Conservation (phyloP, 2,113 vertebrate genomes). For the Eira barbara region DNA sequence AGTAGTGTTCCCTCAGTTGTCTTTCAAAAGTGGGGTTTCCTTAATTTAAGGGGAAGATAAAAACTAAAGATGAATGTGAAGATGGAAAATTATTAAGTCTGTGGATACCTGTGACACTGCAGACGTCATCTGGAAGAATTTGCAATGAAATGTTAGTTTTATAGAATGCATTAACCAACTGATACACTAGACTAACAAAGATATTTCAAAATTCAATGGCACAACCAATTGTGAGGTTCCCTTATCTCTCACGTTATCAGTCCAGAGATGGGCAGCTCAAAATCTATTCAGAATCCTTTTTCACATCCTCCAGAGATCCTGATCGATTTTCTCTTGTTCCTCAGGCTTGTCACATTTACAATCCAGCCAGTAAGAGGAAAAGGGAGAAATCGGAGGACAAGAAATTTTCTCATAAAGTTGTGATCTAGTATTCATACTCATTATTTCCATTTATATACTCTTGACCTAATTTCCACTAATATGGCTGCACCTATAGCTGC, state of each 20-base stretch:
- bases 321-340: too few species aligned
- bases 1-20: not conserved
- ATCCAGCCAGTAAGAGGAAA: not conserved
- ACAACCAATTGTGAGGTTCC: not conserved
- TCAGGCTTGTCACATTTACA: not conserved
- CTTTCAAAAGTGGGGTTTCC: not conserved
- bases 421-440: not conserved
- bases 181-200: not conserved
- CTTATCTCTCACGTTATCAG: not conserved
- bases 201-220: not conserved
- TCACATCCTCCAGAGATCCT: not conserved
- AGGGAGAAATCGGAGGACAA: not conserved
- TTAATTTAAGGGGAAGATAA: not conserved
- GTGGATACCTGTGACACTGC: not conserved
- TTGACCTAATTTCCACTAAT: not conserved
- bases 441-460: not conserved
- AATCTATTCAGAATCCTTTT: not conserved
- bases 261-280: not conserved
- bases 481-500: not conserved
- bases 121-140: not conserved
- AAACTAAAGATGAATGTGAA: not conserved
- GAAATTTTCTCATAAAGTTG: not conserved
- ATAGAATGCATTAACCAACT: not conserved
- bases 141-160: not conserved
- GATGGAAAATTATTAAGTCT: not conserved